Evolutionary conservation across 1,140 invertebrate genomes (phyloP), one percentile per base, ranked within the genome.

Genomic region (Aphelinus atriplicis): DNA sequence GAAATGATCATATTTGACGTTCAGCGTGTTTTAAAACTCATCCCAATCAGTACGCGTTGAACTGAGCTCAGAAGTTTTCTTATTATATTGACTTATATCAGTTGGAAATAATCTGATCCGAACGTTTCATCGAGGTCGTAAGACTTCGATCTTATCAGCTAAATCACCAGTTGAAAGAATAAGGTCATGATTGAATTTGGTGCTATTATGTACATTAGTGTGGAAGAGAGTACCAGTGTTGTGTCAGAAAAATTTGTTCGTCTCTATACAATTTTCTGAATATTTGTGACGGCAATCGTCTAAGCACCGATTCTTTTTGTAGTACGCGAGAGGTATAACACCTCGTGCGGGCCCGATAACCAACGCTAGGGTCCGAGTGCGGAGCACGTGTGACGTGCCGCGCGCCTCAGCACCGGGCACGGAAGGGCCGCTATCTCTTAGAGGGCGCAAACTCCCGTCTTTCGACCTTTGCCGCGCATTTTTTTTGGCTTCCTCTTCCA

Each of bases 31-130:
- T 46, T 45, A 6, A 45, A 43, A 61, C 42, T 6, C 1, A 78
- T 76, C 26, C 55, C 63, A 71, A 63, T 42, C 72, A 61, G 64
- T 55, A 10, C 51, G 7, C 64, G 58, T 63, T 3, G 71, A 61
- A 56, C 71, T 50, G 3, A 78, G 43, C 66, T 78, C 74, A 7
- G 65, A 69, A 60, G 62, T 65, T 45, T 58, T 57, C 42, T 53
- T 51, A 51, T 53, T 45, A 47, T 72, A 73, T 7, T 75, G 78
- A 50, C 73, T 77, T 72, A 76, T 63, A 58, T 71, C 50, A 9
- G 79, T 78, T n/a, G 71, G 45, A 78, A 81, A 58, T 85, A 80
- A 58, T 84, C 81, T 69, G 81, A 84, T 42, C 80, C 78, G 78
- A 80, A 80, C 42, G 77, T 71, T 60, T 83, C 77, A 7, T 81